Evolutionary conservation across 2,797 vertebrate species (phyloP), one percentile per base, ranked within the genome.

Genomic region (Bufotes viridis): DNA sequence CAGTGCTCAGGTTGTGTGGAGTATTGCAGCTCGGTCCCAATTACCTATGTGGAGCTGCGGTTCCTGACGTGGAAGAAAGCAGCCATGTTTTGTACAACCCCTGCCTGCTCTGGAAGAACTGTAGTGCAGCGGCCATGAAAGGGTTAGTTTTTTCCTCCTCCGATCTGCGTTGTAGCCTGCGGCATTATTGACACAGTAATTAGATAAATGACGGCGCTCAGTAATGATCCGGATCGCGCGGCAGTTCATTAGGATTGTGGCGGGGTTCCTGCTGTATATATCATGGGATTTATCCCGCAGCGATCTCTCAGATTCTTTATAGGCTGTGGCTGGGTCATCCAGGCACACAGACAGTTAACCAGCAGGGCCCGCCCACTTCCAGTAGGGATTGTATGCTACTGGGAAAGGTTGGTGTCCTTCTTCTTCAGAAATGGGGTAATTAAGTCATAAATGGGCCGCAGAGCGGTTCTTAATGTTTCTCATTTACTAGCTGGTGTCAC

Each of bases 111-210:
- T 42, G 53, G 8, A 18, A 63, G 20, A 1, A 22, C 0, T 10
- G 20, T 63, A 4, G n/a, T 65, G 3, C 14, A 69, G 12, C 24
- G 3, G 13, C 24, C 15, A 29, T 69, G 5, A 69, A 69, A 20
- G 67, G 26, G 67, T 74, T 49, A 49, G 26, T 20, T 22, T 74
- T 10, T 15, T 15, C 29, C 69, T 12, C 69, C 42, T 12, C 34
- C 49, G 72, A 20, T 13, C 18, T n/a, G 34, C 5, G 4, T 49
- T 61, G 5, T 22, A 14, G 17, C 82, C 53, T 0, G 67, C 18
- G 26, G 55, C 26, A 20, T 20, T 84, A 84, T 72, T 60, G 69
- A 84, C 82, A 42, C 7, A 34, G 22, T 72, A 84, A 74, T 72
- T 42, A 24, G 82, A 74, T 57, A 84, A 74, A 60, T n/a, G 69